Conservation (phyloP, 1,140 invertebrate species). For the Drosophila eugracilis region DNA sequence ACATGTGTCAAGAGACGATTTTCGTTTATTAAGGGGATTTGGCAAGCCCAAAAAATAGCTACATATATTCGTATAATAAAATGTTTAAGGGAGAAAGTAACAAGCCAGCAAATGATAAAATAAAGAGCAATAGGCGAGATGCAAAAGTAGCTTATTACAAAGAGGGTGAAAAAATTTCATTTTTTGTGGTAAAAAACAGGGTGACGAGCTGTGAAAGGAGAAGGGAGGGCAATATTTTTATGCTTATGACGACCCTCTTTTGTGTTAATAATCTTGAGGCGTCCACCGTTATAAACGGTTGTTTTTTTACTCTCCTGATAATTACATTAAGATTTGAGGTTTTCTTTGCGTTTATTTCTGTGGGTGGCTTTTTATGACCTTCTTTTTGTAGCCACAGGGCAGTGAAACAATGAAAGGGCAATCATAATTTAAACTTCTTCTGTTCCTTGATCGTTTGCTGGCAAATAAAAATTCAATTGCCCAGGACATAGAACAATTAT, state of each 20-base stretch:
- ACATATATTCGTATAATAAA: too few species aligned
- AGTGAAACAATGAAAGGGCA: constrained; percentile 25
- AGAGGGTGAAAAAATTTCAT: constrained; percentile 53
- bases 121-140: constrained; percentile 65
- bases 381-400: constrained; percentile 41
- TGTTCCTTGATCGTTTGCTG: constrained; percentile 47
- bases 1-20: constrained; percentile 72
- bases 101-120: constrained; percentile 70
- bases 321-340: constrained; percentile 73
- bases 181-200: constrained; percentile 52
- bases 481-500: constrained; percentile 65
- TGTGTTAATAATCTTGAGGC: constrained; percentile 80
- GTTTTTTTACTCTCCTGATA: constrained; percentile 46
- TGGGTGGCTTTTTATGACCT: constrained; percentile 22
- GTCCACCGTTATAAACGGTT: constrained; percentile 59
- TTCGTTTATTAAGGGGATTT: constrained; percentile 78
- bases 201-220: constrained; percentile 9
- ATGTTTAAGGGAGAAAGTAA: constrained; percentile 33
- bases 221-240: constrained; percentile 65
- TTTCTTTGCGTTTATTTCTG: constrained; percentile 23
- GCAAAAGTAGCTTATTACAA: constrained; percentile 75
- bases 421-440: constrained; percentile 30
- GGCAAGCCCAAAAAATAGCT: constrained; percentile 12
- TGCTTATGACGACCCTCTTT: constrained; percentile 68
- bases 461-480: constrained; percentile 71